Conservation (phyloP, 1,140 invertebrate species). For the Pseudomyrmex pallidus region DNA sequence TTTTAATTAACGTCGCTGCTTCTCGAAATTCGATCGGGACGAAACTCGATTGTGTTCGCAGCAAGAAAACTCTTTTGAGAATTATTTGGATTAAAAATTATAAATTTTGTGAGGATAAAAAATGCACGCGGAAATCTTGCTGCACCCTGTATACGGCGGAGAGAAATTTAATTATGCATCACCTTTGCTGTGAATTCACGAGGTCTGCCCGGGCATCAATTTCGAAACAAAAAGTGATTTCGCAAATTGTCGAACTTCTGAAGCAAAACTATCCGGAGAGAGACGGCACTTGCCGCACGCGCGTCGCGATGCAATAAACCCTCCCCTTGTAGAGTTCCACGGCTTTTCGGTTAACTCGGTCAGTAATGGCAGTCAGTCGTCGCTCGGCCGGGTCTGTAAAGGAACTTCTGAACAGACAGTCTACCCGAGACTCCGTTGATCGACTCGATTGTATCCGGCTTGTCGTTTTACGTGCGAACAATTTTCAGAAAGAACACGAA, state of each 20-base stretch:
- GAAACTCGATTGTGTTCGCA: background rate
- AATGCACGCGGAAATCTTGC: slow-evolving; percentile 10
- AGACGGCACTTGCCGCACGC: slow-evolving; percentile 38
- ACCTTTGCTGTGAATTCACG: slow-evolving; percentile 47
- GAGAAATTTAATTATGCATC: slow-evolving; percentile 57
- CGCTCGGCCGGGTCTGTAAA: slow-evolving; percentile 54
- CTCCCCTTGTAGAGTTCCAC: slow-evolving; percentile 31
- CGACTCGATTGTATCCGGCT: slow-evolving; percentile 27
- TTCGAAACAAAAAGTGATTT: slow-evolving; percentile 61
- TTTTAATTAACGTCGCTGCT: background rate
- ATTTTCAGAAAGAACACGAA: slow-evolving; percentile 45
- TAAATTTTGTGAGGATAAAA: background rate
- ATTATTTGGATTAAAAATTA: slow-evolving; percentile 24
- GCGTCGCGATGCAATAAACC: slow-evolving; percentile 60
- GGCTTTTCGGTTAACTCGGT: slow-evolving; percentile 61
- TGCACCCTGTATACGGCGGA: background rate
- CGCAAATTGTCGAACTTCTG: slow-evolving; percentile 55
- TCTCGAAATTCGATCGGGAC: background rate
- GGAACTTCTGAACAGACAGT: slow-evolving; percentile 53
- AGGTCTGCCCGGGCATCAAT: slow-evolving; percentile 44
- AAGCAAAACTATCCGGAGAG: slow-evolving; percentile 47
- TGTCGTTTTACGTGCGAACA: slow-evolving; percentile 45
- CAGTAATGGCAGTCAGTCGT: slow-evolving; percentile 55
- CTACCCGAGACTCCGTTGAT: slow-evolving; percentile 16
- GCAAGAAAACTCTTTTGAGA: background rate